Percentiles rank a stretch among this genome's conserved stretches.
These are phyloP conservation scores for Notarius lentiginosus DNA, from an alignment of 2,113 vertebrate species.

Conservation along the genomic window DNA sequence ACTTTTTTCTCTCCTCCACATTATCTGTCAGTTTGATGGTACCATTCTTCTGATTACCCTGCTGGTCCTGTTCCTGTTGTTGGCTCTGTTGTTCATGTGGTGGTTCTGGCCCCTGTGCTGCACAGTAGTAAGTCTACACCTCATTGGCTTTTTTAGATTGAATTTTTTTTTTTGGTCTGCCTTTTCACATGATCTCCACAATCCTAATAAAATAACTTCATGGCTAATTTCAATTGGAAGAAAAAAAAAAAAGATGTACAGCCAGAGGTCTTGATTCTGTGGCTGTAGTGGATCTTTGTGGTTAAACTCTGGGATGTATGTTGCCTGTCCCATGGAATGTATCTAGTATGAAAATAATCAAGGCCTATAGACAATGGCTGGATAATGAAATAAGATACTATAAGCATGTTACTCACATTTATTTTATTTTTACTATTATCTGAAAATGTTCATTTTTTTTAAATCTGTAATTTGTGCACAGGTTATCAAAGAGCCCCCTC, in stretches of 20 bases:
- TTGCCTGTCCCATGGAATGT: not conserved
- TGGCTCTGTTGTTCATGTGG: conserved; percentile 79
- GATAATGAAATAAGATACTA: not conserved
- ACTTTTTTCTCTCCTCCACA: conserved; percentile 25
- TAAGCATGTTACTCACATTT: not conserved
- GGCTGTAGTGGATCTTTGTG: not conserved
- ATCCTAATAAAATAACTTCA: not conserved
- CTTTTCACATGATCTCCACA: not conserved
- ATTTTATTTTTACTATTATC: too few species aligned
- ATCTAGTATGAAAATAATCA: not conserved
- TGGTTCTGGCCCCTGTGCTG: conserved; percentile 86
- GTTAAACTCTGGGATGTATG: not conserved
- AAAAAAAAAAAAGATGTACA: not conserved
- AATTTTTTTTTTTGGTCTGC: conserved; percentile 9
- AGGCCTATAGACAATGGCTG: too few species aligned
- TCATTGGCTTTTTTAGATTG: conserved; percentile 8
- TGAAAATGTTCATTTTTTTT: too few species aligned
- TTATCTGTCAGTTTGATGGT: conserved; percentile 77
- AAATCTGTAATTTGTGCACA: conserved; percentile 49
- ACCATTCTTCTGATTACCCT: conserved; percentile 84
- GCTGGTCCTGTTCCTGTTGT: conserved; percentile 79
- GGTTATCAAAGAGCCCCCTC: conserved; percentile 81
- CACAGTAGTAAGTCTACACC: conserved; percentile 77
- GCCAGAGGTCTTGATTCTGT: not conserved
- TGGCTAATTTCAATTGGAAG: conserved; percentile 12